phyloP scores from a whole-genome alignment of 1,140 invertebrate species.

The Heliconius eleuchia region DNA sequence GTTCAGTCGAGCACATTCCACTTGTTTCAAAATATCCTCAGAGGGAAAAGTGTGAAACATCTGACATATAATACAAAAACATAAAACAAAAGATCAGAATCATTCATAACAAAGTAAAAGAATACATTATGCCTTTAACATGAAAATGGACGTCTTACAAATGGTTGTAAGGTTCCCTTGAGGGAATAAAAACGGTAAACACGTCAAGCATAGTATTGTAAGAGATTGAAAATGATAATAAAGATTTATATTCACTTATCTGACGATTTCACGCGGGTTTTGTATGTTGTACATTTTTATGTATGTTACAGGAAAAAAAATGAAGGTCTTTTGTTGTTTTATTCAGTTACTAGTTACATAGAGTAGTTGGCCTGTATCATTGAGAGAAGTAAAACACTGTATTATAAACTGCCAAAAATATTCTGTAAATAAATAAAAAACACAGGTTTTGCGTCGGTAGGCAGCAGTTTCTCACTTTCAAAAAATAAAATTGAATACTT shows the following conservation, averaged over 20 bases:
- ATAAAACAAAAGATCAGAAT: not conserved
- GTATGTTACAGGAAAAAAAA: too few species aligned
- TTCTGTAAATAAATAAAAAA: too few species aligned
- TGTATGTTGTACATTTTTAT: not conserved
- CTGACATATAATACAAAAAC: not conserved
- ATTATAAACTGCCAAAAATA: too few species aligned
- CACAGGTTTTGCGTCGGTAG: too few species aligned
- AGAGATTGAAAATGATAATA: slow-evolving; percentile 21
- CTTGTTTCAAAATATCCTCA: not conserved
- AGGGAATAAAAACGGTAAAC: slow-evolving; percentile 14
- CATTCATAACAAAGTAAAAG: not conserved
- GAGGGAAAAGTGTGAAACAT: not conserved
- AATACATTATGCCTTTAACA: not conserved
- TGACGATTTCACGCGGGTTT: not conserved
- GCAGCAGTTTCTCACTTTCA: too few species aligned
- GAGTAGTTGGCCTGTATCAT: too few species aligned
- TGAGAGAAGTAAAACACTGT: too few species aligned
- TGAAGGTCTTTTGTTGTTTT: too few species aligned
- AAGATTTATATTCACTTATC: slow-evolving; percentile 27
- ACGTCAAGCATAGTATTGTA: slow-evolving; percentile 9
- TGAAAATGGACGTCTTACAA: slow-evolving; percentile 4
- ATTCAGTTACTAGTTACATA: too few species aligned
- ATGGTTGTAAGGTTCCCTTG: slow-evolving; percentile 15
- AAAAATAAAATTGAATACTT: not conserved
- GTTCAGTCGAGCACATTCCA: not conserved